Evolutionary conservation across 2,888 invertebrate genomes (phyloP).

Genomic region (Epistrophe grossulariae): DNA sequence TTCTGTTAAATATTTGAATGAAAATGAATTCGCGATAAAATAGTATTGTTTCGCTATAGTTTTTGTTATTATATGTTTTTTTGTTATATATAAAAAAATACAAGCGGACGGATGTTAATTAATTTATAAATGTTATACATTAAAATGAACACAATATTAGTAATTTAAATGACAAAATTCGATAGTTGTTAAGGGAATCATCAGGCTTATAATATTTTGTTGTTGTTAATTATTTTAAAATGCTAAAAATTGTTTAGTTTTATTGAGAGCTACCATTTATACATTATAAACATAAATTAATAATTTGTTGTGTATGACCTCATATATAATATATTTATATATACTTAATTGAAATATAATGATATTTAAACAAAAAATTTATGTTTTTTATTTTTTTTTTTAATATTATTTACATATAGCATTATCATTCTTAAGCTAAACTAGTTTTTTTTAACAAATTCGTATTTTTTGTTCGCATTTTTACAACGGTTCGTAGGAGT

Average conservation of each 20-base stretch:
- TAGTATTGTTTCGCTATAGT: slow-evolving; percentile 34
- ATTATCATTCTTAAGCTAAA: slow-evolving; percentile 13
- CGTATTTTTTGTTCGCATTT: slow-evolving; percentile 46
- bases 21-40: slow-evolving; percentile 73
- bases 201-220: slow-evolving; percentile 14
- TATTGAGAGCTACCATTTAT: slow-evolving; percentile 15
- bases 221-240: background rate
- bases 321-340: background rate
- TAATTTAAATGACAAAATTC: slow-evolving; percentile 31
- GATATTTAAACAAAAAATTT: slow-evolving; percentile 21
- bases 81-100: slow-evolving; percentile 50
- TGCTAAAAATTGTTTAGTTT: background rate
- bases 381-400: slow-evolving; percentile 27
- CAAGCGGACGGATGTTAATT: slow-evolving; percentile 74
- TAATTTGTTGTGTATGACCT: background rate
- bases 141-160: slow-evolving; percentile 61
- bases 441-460: slow-evolving; percentile 57
- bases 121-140: slow-evolving; percentile 47
- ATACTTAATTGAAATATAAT: slow-evolving; percentile 10
- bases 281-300: background rate
- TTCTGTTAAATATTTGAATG: slow-evolving; percentile 39
- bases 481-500: slow-evolving; percentile 42
- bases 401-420: slow-evolving; percentile 36
- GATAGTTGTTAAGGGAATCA: slow-evolving; percentile 17
- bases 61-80: slow-evolving; percentile 53